A percentile compares a stretch with the other conserved stretches of the same genome.
Conservation (phyloP, 1,140 invertebrate species). For the Ptiloglossa arizonensis region DNA sequence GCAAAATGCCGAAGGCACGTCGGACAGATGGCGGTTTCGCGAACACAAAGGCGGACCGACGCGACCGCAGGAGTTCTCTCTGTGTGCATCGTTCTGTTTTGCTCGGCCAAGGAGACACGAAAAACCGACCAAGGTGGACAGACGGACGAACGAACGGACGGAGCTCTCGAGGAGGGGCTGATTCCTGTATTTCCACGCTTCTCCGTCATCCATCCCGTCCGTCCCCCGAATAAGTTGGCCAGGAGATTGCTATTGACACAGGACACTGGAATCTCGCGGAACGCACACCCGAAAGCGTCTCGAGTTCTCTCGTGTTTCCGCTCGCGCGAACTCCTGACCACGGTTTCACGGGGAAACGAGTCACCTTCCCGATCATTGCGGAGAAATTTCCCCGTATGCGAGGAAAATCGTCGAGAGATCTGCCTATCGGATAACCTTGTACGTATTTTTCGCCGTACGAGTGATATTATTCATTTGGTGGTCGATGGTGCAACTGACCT, state of each 20-base stretch:
- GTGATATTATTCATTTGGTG: too few relatives aligned
- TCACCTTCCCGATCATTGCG: too few relatives aligned
- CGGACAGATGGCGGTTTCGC: conserved; percentile 28
- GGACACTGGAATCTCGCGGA: conserved; percentile 33
- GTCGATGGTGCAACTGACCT: too few relatives aligned
- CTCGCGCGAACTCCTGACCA: too few relatives aligned
- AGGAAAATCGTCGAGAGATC: too few relatives aligned
- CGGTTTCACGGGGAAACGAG: not conserved
- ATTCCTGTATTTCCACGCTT: conserved; percentile 31
- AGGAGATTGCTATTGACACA: conserved; percentile 59
- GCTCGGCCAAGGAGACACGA: not conserved
- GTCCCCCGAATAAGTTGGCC: conserved; percentile 13
- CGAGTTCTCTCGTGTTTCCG: not conserved
- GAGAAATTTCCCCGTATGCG: too few relatives aligned
- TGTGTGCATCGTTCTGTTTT: not conserved
- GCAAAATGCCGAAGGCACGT: conserved; percentile 35
- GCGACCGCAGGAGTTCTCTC: conserved; percentile 4
- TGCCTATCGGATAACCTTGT: too few relatives aligned
- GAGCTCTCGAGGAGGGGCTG: not conserved
- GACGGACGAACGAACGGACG: too few relatives aligned
- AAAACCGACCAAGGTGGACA: conserved; percentile 6
- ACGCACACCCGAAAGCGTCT: not conserved
- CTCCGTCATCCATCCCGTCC: conserved; percentile 4
- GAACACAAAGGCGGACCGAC: conserved; percentile 30
- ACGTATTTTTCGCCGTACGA: too few relatives aligned